Evolutionary conservation across 2,797 vertebrate species (phyloP).

Genomic region (Phrynocephalus guinanensis): DNA sequence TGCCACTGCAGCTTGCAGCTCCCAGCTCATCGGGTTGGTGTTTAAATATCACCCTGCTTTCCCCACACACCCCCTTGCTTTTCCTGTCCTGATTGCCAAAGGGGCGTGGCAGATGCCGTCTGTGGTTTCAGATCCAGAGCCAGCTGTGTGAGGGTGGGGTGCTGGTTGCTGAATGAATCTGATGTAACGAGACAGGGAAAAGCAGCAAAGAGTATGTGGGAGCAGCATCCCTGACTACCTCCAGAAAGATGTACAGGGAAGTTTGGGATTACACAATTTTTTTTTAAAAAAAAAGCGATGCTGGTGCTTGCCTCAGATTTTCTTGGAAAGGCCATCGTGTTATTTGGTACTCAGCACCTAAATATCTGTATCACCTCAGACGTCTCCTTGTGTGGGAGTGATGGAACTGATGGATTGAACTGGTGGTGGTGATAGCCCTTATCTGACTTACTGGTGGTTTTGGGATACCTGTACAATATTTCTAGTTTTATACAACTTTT

Average conservation of each 20-base stretch:
- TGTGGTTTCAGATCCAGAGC: constrained; percentile 28
- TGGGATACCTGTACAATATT: neutral
- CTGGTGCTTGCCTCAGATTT: neutral
- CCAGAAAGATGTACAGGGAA: neutral
- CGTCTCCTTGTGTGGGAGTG: too few relatives aligned
- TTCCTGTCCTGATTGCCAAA: constrained; percentile 40
- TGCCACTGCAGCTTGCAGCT: constrained; percentile 4
- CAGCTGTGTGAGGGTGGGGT: constrained; percentile 10
- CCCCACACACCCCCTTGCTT: constrained; percentile 1
- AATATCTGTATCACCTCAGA: neutral
- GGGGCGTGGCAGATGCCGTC: constrained; percentile 17
- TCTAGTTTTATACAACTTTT: neutral
- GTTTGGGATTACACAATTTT: constrained; percentile 19
- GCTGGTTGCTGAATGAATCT: neutral
- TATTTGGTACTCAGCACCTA: neutral
- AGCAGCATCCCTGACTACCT: neutral
- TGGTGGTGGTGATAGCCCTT: neutral
- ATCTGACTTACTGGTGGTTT: neutral
- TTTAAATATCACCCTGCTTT: constrained; percentile 38
- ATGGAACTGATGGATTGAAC: neutral
- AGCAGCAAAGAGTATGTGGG: neutral
- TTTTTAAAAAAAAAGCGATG: neutral
- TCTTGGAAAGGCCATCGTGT: too few relatives aligned
- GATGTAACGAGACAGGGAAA: neutral
- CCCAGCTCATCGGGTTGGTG: constrained; percentile 1